A percentile compares a stretch with the other conserved stretches of the same genome.
Evolutionary conservation across 2,888 invertebrate species (phyloP).

Genomic region (Clitarchus hookeri): DNA sequence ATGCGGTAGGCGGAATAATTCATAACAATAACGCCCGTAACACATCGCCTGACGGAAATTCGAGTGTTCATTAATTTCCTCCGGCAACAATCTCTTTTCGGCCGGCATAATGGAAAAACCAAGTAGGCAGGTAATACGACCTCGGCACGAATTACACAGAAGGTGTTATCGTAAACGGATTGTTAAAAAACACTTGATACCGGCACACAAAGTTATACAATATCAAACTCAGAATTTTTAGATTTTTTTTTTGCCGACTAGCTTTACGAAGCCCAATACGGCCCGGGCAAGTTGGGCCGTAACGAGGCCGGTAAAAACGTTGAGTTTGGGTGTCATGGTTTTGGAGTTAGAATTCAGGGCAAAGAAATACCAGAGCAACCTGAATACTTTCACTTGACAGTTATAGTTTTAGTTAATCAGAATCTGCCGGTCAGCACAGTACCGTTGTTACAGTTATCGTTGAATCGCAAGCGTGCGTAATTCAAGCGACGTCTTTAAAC

Average conservation of each 20-base stretch:
- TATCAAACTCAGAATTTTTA: background rate
- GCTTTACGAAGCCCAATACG: too few species aligned
- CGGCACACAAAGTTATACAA: background rate
- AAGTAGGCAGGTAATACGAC: background rate
- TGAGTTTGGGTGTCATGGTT: too few species aligned
- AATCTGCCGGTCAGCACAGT: too few species aligned
- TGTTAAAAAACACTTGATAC: background rate
- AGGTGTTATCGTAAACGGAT: background rate
- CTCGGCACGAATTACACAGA: background rate
- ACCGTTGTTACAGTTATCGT: too few species aligned
- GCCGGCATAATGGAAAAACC: background rate
- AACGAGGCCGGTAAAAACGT: too few species aligned
- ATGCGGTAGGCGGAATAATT: slow-evolving; percentile 6
- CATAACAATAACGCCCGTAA: background rate
- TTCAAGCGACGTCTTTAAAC: too few species aligned
- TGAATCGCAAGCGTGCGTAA: too few species aligned
- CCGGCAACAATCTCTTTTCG: background rate
- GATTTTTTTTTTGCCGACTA: background rate
- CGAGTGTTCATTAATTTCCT: background rate
- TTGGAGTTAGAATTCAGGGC: too few species aligned
- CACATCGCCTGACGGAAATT: background rate
- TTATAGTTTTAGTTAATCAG: too few species aligned
- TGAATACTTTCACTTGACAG: too few species aligned
- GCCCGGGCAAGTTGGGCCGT: too few species aligned
- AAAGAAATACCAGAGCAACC: too few species aligned